These are phyloP conservation scores for Pseudopleuronectes americanus DNA, from an alignment of 2,797 vertebrate species.

Conservation along the genomic window DNA sequence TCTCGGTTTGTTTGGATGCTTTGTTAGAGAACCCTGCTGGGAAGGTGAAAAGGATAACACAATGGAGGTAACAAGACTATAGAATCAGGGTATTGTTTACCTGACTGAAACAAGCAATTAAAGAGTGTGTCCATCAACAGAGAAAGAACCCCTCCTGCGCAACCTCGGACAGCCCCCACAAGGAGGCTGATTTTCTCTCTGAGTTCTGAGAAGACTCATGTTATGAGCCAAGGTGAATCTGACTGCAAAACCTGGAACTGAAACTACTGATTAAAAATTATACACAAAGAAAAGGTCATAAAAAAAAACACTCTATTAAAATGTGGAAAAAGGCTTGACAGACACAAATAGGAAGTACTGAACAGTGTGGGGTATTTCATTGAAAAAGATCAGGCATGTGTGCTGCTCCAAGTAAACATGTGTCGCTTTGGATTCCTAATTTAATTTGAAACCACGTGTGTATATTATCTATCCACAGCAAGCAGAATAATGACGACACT, in stretches of 20 bases:
- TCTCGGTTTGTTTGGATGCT: slow-evolving; percentile 10
- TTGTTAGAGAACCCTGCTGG: slow-evolving; percentile 10
- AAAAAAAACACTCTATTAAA: not conserved
- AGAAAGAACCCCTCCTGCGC: slow-evolving; percentile 4
- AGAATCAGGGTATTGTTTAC: slow-evolving; percentile 6
- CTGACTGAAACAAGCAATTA: slow-evolving; percentile 35
- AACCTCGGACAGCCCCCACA: slow-evolving; percentile 1
- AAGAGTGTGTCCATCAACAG: slow-evolving; percentile 17
- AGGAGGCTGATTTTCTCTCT: not conserved
- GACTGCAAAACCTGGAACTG: not conserved
- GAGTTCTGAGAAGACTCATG: not conserved
- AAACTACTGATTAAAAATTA: slow-evolving; percentile 18
- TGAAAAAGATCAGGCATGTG: slow-evolving; percentile 18
- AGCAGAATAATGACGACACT: too few relatives aligned
- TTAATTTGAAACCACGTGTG: slow-evolving; percentile 7
- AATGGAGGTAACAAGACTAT: not conserved
- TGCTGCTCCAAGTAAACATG: not conserved
- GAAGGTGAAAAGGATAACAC: slow-evolving; percentile 13
- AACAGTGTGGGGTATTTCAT: slow-evolving; percentile 18
- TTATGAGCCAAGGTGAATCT: slow-evolving; percentile 1
- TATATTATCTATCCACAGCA: too few relatives aligned
- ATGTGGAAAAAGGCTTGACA: not conserved
- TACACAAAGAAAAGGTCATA: slow-evolving; percentile 6
- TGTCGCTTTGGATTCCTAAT: not conserved
- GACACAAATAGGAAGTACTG: not conserved